Evolutionary conservation across 2,113 vertebrate species (phyloP), one percentile per base, ranked within the genome.

Genomic region (Stegostoma tigrinum): DNA sequence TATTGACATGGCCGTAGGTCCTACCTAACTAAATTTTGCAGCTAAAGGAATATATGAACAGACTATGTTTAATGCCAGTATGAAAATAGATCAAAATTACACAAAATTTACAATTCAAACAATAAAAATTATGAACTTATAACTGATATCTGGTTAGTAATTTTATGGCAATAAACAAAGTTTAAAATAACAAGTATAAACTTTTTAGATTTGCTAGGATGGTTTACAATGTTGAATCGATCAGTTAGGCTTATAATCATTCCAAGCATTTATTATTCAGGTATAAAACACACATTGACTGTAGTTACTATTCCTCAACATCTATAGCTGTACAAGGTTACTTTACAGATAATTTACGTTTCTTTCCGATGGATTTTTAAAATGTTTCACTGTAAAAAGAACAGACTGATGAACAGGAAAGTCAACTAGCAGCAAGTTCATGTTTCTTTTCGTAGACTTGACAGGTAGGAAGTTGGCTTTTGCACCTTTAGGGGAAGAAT

Each of bases 401-500:
- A 72, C 30, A 75, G 94, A 72, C 67, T 72, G 94, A 42, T 95
- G 75, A 42, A 24, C 45, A 75, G 45, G 42, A 24, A 95, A 95
- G 52, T 95, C 75, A 75, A 15, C 94, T 17, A 95, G 72, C 67
- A 48, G 67, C n/a, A 52, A 95, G 66, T 5, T 45, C 42, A 45
- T 30, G 68, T 72, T 72, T 21, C 89, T 72, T 95, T 95, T 75
- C 75, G 68, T 95, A 72, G 68, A 70, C 38, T 95, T 95, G 68
- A 95, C 94, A 70, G 68, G 68, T 95, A 95, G 94, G 94, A 95
- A 95, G 67, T 95, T 95, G 67, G 30, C 70, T 95, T 95, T 70
- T 95, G 48, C 94, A 70, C 94, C 94, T 95, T 27, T 42, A 21
- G 94, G 94, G 94, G 30, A 68, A 75, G 52, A 72, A 72, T 3